phyloP scores from a whole-genome alignment of 1,140 invertebrate species.

The Eupristina koningsbergeri region DNA sequence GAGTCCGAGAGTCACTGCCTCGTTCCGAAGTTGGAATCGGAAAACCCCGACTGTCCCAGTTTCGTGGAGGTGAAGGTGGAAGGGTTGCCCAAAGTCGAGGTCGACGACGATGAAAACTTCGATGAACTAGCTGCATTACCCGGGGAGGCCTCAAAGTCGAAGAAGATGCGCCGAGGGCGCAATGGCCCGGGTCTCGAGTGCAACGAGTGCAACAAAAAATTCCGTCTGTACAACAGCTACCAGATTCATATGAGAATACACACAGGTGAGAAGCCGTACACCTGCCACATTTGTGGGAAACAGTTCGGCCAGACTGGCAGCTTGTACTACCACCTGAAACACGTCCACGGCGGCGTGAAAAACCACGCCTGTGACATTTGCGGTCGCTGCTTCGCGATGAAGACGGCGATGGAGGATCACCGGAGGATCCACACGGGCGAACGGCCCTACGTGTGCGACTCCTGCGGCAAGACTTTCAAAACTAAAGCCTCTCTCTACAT shows the following conservation, averaged over 20 bases:
- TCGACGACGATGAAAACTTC: background rate
- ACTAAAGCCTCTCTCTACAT: slow-evolving; percentile 74
- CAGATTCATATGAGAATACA: slow-evolving; percentile 55
- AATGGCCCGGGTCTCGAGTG: slow-evolving; percentile 15
- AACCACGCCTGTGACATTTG: slow-evolving; percentile 69
- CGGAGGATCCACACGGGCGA: slow-evolving; percentile 78
- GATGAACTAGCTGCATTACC: background rate
- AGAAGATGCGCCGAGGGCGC: background rate
- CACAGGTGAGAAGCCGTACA: slow-evolving; percentile 52
- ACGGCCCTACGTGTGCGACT: slow-evolving; percentile 78
- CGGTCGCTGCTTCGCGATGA: slow-evolving; percentile 69
- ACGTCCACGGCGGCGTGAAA: slow-evolving; percentile 62
- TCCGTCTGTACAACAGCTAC: slow-evolving; percentile 50
- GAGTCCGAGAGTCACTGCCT: background rate
- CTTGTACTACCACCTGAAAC: slow-evolving; percentile 60
- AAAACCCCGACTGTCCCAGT: background rate
- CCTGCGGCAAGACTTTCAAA: slow-evolving; percentile 76
- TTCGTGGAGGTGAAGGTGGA: background rate
- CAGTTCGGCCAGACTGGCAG: slow-evolving; percentile 59
- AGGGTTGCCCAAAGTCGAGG: background rate
- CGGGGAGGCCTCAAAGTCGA: background rate
- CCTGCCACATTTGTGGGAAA: slow-evolving; percentile 60
- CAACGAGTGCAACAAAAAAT: slow-evolving; percentile 56
- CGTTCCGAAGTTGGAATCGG: background rate
- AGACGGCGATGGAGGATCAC: slow-evolving; percentile 77